A percentile compares a stretch with the other conserved stretches of the same genome.
Evolutionary conservation across 2,888 invertebrate species (phyloP).

Genomic region (Drosophila helvetica): DNA sequence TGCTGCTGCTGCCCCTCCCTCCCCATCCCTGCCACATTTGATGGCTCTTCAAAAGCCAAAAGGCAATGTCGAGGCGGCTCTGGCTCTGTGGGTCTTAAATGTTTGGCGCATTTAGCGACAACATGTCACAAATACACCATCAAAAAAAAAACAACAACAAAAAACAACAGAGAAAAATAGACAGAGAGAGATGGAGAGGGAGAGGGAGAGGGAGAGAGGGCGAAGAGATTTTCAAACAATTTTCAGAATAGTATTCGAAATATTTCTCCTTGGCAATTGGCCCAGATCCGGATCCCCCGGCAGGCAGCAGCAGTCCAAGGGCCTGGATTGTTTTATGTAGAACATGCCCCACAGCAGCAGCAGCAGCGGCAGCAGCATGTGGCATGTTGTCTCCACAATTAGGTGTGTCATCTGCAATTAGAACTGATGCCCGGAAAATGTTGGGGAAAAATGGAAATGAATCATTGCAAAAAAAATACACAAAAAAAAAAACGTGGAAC

Average conservation of each 20-base stretch:
- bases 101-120: constrained; percentile 66
- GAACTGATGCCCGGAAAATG: constrained; percentile 15
- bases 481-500: neutral
- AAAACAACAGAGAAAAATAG: neutral
- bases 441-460: constrained; percentile 8
- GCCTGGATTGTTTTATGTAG: constrained; percentile 34
- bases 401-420: constrained; percentile 44
- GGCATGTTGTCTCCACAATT: constrained; percentile 28
- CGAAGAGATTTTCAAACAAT: neutral
- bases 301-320: constrained; percentile 30
- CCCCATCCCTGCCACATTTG: constrained; percentile 49
- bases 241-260: neutral
- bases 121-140: constrained; percentile 54
- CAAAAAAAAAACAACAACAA: constrained; percentile 1
- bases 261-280: constrained; percentile 66
- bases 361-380: neutral
- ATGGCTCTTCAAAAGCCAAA: constrained; percentile 61
- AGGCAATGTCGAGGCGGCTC: constrained; percentile 48
- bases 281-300: constrained; percentile 45
- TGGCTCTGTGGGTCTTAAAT: constrained; percentile 45
- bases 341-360: constrained; percentile 12
- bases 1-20: neutral
- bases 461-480: neutral
- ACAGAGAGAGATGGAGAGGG: neutral
- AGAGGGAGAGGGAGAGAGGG: neutral